Evolutionary conservation across 37 sponge, comb jelly and placozoan genomes (phyloP).

Genomic region (Halisarca cf. caerulea): DNA sequence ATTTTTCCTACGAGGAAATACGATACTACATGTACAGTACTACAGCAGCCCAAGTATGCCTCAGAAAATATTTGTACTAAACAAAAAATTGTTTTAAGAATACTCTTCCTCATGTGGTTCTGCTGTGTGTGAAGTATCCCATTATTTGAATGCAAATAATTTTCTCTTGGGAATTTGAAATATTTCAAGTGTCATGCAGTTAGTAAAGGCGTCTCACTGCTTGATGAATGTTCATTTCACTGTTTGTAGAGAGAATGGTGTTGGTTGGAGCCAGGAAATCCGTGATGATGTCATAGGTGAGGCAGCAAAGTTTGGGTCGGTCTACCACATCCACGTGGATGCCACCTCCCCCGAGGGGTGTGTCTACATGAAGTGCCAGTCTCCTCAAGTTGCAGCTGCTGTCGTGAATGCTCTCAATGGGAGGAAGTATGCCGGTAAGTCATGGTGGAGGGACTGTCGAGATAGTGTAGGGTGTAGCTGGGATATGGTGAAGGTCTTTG

Average conservation of each 20-base stretch:
- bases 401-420: slow-evolving; percentile 87
- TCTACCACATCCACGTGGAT: slow-evolving; percentile 95
- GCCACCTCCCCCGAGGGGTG: slow-evolving; percentile 73
- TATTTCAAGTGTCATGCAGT: no score
- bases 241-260: slow-evolving; percentile 73
- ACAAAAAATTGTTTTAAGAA: no score
- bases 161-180: no score
- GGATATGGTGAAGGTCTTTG: neutral
- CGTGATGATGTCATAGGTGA: slow-evolving; percentile 93
- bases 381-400: slow-evolving; percentile 73
- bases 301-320: slow-evolving; percentile 73
- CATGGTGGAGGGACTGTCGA: neutral
- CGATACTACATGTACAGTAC: no score
- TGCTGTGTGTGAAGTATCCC: no score
- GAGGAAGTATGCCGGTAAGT: slow-evolving; percentile 86
- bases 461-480: neutral
- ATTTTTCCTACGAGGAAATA: no score
- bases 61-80: no score
- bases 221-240: no score
- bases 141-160: no score
- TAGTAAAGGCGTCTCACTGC: no score
- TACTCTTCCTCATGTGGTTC: no score
- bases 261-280: slow-evolving; percentile 88
- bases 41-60: no score
- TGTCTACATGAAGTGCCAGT: slow-evolving; percentile 94